Base-by-base conservation (phyloP, 2,888 invertebrate species). In the Epistrophe eligans region DNA sequence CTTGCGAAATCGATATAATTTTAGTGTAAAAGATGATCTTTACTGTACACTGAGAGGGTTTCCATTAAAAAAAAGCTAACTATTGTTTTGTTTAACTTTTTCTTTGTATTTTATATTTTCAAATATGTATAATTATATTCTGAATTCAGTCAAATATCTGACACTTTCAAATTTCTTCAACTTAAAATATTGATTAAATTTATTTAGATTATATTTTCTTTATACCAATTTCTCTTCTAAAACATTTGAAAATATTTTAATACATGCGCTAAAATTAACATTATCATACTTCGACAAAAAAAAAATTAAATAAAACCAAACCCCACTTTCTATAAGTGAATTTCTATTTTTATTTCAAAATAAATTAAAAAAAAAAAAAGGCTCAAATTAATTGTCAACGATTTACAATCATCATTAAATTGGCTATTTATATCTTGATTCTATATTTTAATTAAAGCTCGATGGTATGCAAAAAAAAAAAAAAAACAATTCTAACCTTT, bases 341-440 rank as follows among this genome's bases (percentile, higher is more conserved):
- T 64, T 64, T 45, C 45, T 45, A 45, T 45, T 64, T 64, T 38
- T 11, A 35, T 17, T 2, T 40, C 40, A 43, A 62, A n/a, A 62
- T 32, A 35, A 58, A 35, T 57, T 57, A n/a, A 43, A 60, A 60
- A 62, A 62, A 62, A 62, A 13, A 43, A 62, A 40, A 5, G 2
- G 8, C 9, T 45, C 11, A 64, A 64, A 62, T 32, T n/a, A 19
- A 67, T 67, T 52, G 35, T 35, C 38, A 50, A 67, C 19, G 48
- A 66, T 66, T 64, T 48, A 32, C 64, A 64, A 64, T 64, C 64
- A 64, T 64, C 38, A 64, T 64, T 43, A 24, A 50, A 70, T 13
- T 55, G 4, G 10, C n/a, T 55, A 40, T 55, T 70, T 70, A 40
- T 55, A 70, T 40, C 24, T 70, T 28, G 7, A 40, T 55, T 70